Base-by-base conservation (phyloP, 1,140 invertebrate genomes). In the Pogonomyrmex barbatus region DNA sequence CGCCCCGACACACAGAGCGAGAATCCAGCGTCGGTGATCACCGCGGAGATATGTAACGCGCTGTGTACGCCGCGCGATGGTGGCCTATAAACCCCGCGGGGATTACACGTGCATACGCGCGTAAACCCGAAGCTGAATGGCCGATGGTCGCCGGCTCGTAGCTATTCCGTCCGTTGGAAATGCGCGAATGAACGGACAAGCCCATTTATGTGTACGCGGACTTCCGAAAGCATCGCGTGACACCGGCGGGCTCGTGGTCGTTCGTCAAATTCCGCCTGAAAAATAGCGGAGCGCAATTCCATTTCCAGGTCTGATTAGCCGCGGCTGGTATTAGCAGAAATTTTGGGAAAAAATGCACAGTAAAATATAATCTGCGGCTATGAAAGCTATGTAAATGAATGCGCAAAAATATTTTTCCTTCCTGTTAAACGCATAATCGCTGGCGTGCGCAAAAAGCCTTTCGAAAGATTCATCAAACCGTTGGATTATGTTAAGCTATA, bases 61-160 rank as follows among this genome's bases (percentile, higher is more conserved):
- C 63, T 71, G 76, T 81, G 82, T 86, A 71, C 63, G 82, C 68
- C 67, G 89, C 86, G 89, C 86, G 89, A 91, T 73, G 90, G 85
- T 91, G 92, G 89, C 92, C 92, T 93, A 94, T 93, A 94, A 94
- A 94, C 92, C 92, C 90, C 90, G 90, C 88, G 84, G 89, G 92
- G 93, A 94, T 94, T 94, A 93, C 93, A 92, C 87, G 91, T 90
- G 91, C 88, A 87, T 87, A 89, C 85, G 85, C 81, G 77, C 91
- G 90, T 92, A 92, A 92, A 92, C 87, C 90, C 83, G 70, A 50
- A 85, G 86, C 86, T 89, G 89, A 76, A 89, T 89, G 81, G 78
- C 86, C 71, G 63, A 73, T 45, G 84, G 84, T 84, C 71, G 65
- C 71, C 65, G 63, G 45, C 70, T 73, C 71, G 70, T 70, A 63